Evolutionary conservation across 2,797 vertebrate species (phyloP), one percentile per base, ranked within the genome.

Genomic region (Megalops cyprinoides): DNA sequence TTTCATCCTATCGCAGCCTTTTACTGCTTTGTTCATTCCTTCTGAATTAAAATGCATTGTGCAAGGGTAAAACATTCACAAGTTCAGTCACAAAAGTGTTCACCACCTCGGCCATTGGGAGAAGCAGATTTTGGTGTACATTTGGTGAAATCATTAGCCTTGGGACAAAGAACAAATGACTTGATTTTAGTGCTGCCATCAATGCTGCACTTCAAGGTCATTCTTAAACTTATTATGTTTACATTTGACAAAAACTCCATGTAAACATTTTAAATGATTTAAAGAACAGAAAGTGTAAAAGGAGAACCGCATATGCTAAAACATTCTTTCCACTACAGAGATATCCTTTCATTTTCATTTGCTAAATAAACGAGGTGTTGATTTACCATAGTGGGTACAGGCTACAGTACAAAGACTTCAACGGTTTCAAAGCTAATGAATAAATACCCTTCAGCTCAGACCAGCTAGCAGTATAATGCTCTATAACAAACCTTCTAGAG

Each of bases 361-460:
- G 83, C 58, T 85, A 83, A 67, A 49, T 65, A 71, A 73, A 85
- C 85, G 48, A 34, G 8, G 25, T 37, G 42, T 77, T 42, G 48
- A 55, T 49, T n/a, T 60, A 39, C 23, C 44, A 79, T 48, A 80
- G 60, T 49, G 80, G 77, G 80, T 80, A 86, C 55, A 86, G 73
- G 31, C 48, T 78, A 75, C 56, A 46, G 23, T 69, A 74, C 51
- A 76, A 55, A 37, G 1, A 25, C 28, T 34, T 53, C 31, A 39
- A 71, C 46, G 49, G 58, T 44, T 25, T 76, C 49, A 53, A 31
- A 84, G 79, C 77, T 77, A 44, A 62, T 76, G 79, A 88, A 89
- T 88, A 88, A 91, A 92, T 90, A 89, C 90, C 89, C 84, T 85
- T 85, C 31, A 86, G 48, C 82, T 89, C 77, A 76, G 75, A 89